phyloP scores from a whole-genome alignment of 2,888 invertebrate genomes.

The Xiphydria camelus region DNA sequence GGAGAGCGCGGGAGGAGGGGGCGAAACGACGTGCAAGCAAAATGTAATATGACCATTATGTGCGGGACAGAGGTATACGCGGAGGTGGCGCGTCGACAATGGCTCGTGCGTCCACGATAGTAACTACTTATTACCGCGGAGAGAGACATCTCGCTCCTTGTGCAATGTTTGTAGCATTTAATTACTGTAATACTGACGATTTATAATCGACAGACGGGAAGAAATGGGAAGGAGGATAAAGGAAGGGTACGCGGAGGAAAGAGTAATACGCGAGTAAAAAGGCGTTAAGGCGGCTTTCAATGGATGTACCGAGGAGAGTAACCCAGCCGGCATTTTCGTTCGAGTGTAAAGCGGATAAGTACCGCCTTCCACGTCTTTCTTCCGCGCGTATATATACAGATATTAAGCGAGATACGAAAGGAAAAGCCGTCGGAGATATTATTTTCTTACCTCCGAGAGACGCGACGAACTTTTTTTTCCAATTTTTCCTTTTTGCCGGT shows the following conservation, averaged over 20 bases:
- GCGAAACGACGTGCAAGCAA: too few relatives aligned
- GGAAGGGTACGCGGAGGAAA: not conserved
- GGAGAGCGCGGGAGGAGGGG: too few relatives aligned
- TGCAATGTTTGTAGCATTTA: conserved; percentile 28
- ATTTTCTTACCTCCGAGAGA: conserved; percentile 18
- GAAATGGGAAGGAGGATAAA: not conserved
- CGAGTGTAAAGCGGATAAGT: conserved; percentile 32
- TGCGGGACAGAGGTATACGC: conserved; percentile 5
- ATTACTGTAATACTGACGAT: conserved; percentile 27
- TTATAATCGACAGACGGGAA: conserved; percentile 22
- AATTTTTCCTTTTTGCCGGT: conserved; percentile 4
- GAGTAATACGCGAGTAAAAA: conserved; percentile 11
- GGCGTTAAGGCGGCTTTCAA: conserved; percentile 24
- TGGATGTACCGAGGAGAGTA: conserved; percentile 7
- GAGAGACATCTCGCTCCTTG: conserved; percentile 21
- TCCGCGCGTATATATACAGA: too few relatives aligned
- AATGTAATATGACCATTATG: conserved; percentile 19
- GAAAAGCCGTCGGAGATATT: conserved; percentile 12
- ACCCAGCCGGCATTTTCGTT: conserved; percentile 20
- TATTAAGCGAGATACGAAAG: conserved; percentile 11
- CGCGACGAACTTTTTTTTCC: conserved; percentile 17
- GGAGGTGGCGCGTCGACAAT: conserved; percentile 27
- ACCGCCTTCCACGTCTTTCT: conserved; percentile 14
- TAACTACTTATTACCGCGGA: conserved; percentile 29
- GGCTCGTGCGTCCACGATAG: conserved; percentile 15